These are phyloP conservation scores for Taphrorychus bicolor DNA, from an alignment of 2,888 invertebrate genomes.

Conservation along the genomic window DNA sequence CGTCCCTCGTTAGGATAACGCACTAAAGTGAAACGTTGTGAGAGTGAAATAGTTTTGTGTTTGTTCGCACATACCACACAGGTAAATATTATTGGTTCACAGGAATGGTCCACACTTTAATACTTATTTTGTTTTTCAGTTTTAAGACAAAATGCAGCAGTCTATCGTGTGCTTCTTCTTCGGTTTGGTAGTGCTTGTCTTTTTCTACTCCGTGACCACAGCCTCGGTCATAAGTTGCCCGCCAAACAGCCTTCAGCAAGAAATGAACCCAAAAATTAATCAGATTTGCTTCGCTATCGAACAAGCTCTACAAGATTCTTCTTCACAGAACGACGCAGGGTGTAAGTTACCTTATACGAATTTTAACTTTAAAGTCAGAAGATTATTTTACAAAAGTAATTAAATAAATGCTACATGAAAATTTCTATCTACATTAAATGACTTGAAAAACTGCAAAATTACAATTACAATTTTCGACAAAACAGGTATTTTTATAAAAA, in stretches of 20 bases:
- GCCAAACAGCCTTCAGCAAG: constrained; percentile 44
- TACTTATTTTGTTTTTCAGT: constrained; percentile 22
- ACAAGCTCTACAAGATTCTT: constrained; percentile 48
- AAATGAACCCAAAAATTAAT: constrained; percentile 46
- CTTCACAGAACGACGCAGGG: constrained; percentile 44
- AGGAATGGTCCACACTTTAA: no score
- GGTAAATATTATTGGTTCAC: background rate
- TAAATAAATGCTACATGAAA: no score
- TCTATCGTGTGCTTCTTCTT: constrained; percentile 39
- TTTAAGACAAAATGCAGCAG: constrained; percentile 44
- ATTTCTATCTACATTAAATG: no score
- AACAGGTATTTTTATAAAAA: background rate
- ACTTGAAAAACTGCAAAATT: no score
- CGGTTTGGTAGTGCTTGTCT: constrained; percentile 29
- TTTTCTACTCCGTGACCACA: constrained; percentile 39
- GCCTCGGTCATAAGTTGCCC: constrained; percentile 51
- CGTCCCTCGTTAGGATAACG: background rate
- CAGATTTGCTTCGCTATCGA: constrained; percentile 49
- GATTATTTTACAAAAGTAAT: background rate
- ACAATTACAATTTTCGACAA: background rate
- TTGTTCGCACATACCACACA: background rate
- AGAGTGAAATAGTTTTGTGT: background rate
- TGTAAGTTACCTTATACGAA: constrained; percentile 41
- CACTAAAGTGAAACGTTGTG: background rate
- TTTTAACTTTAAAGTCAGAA: background rate